Percentiles rank a stretch among this genome's conserved stretches.
phyloP scores from a whole-genome alignment of 2,113 vertebrate genomes.

The Notechis scutatus region DNA sequence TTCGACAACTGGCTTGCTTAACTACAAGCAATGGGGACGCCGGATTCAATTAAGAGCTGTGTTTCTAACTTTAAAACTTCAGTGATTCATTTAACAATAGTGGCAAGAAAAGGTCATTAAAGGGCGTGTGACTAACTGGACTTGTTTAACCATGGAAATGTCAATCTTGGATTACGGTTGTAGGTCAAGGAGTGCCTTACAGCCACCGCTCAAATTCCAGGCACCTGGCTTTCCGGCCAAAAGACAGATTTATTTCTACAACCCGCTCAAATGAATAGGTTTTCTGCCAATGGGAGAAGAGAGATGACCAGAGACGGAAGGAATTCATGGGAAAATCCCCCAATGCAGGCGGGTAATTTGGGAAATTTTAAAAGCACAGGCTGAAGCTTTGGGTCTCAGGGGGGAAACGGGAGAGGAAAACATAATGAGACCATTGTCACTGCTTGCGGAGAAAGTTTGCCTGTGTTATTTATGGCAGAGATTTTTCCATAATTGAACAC shows the following conservation, averaged over 20 bases:
- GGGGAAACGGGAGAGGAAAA: neutral
- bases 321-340: neutral
- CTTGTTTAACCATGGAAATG: too few relatives aligned
- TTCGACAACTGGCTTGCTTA: too few relatives aligned
- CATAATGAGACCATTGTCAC: too few relatives aligned
- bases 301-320: neutral
- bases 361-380: neutral
- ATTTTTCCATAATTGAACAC: neutral
- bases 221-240: neutral
- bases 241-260: neutral
- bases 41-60: too few relatives aligned
- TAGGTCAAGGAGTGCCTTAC: too few relatives aligned
- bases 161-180: too few relatives aligned
- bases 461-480: neutral
- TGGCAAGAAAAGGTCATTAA: too few relatives aligned
- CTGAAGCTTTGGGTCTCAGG: neutral
- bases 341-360: neutral
- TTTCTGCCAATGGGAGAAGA: neutral
- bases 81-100: too few relatives aligned
- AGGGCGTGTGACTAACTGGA: too few relatives aligned
- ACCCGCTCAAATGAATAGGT: neutral
- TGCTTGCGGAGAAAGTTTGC: neutral
- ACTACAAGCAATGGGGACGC: too few relatives aligned
- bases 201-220: neutral
- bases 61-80: too few relatives aligned